These are phyloP conservation scores for Osmoderma eremita DNA, from an alignment of 2,888 invertebrate genomes.

Conservation along the genomic window DNA sequence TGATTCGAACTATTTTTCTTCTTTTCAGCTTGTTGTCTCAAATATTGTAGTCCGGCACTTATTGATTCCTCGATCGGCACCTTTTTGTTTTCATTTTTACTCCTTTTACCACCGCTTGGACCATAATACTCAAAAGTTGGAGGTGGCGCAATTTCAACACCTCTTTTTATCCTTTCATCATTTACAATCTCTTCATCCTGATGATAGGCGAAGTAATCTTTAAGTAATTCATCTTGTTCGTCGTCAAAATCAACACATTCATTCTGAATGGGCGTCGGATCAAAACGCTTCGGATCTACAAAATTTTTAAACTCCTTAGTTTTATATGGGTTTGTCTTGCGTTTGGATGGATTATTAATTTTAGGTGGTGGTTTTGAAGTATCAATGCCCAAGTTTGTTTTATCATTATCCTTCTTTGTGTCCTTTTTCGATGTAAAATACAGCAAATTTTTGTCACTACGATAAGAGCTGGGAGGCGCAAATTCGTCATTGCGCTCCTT, in stretches of 20 bases:
- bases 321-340: conserved; percentile 50
- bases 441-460: conserved; percentile 49
- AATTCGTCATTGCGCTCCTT: conserved; percentile 79
- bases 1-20: conserved; percentile 50
- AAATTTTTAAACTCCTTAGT: conserved; percentile 36
- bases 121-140: conserved; percentile 74
- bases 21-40: conserved; percentile 67
- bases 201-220: conserved; percentile 26
- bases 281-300: conserved; percentile 54
- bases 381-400: conserved; percentile 35
- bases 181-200: conserved; percentile 31
- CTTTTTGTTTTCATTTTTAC: conserved; percentile 47
- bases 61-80: conserved; percentile 65
- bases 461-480: conserved; percentile 70
- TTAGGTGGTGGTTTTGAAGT: conserved; percentile 42
- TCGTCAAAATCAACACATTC: conserved; percentile 45
- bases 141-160: conserved; percentile 73
- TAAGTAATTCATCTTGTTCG: conserved; percentile 30
- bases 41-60: conserved; percentile 67
- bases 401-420: conserved; percentile 32
- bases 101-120: conserved; percentile 58
- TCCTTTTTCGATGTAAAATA: conserved; percentile 57
- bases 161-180: conserved; percentile 50
- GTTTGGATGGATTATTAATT: conserved; percentile 45
- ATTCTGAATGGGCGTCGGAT: conserved; percentile 46